Evolutionary conservation across 2,888 invertebrate species (phyloP), one percentile per base, ranked within the genome.

Genomic region (Ptychoptera albimana): DNA sequence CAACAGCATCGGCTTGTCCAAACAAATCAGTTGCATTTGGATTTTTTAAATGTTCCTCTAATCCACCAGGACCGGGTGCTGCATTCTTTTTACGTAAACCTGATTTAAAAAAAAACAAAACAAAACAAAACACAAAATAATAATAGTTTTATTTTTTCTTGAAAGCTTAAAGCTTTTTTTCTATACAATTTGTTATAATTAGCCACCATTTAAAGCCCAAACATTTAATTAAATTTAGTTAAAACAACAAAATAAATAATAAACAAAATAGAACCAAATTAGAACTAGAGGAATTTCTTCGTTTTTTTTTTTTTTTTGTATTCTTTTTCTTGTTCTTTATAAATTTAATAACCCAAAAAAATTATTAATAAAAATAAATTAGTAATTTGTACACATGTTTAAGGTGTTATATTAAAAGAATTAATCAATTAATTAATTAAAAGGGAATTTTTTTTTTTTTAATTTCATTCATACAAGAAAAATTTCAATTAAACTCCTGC

Each of bases 81-180:
- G 96, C 94, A 67, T 93, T 96, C 69, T 98, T 98, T 68, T 96
- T 97, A 37, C 96, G 73, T 48, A 96, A 63, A 1, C 88, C 79
- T 71, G 16, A 16, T 13, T 2, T 8, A 8, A n/a, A 6, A 8
- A 39, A 39, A 39, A 13, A 39, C 16, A 39, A 13, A 8, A 39
- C 2, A 5, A 23, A 39, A 3, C 8, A 30, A 39, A 39, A 13
- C 5, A 2, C 30, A 30, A 5, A 5, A 30, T 39, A 38, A 16
- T 35, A 36, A 15, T 39, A 15, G 32, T 14, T 8, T 32, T 5
- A 23, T 23, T 5, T 23, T 23, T 23, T 23, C 3, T 23, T 23
- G 3, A 23, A 23, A 23, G 7, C 4, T 7, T 5, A 23, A 23
- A 23, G 7, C 7, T 23, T 5, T 5, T 23, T 23, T 3, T 5